These are phyloP conservation scores for Oscarella lobularis DNA, from an alignment of 37 sponge, comb jelly and placozoan species.

Conservation along the genomic window DNA sequence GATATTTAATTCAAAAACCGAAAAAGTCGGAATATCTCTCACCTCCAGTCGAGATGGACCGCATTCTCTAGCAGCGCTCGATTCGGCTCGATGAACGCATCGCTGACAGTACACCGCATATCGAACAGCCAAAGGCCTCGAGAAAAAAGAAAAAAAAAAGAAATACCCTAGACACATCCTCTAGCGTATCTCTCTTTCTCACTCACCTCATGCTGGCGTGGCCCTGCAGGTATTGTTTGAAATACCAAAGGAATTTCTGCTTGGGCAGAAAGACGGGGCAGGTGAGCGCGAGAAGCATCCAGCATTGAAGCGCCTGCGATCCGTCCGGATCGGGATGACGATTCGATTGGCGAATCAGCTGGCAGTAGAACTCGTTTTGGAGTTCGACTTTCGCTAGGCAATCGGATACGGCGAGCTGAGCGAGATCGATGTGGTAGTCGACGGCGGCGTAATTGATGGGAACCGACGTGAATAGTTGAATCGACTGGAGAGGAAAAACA, in stretches of 20 bases:
- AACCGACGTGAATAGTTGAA: not conserved
- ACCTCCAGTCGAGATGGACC: not conserved
- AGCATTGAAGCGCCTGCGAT: not conserved
- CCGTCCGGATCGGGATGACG: not conserved
- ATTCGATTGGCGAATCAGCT: not conserved
- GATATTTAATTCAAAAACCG: not conserved
- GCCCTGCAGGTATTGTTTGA: not conserved
- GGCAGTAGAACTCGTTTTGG: not conserved
- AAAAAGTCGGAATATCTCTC: not conserved
- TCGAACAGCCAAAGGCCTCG: not conserved
- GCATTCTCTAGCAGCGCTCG: not conserved
- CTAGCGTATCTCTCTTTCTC: not conserved
- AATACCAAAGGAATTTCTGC: not conserved
- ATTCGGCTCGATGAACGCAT: not conserved
- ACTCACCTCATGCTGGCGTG: conserved; percentile 4
- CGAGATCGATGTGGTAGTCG: not conserved
- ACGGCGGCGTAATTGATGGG: not conserved
- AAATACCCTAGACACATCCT: too few relatives aligned
- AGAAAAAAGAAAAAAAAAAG: too few relatives aligned
- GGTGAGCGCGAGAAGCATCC: not conserved
- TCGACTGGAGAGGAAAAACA: not conserved
- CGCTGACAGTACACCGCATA: not conserved
- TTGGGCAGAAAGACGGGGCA: not conserved
- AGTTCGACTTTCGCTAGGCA: not conserved
- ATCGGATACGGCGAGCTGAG: not conserved